Base-by-base conservation (phyloP, 1,140 invertebrate genomes). In the Ceratina japonica region DNA sequence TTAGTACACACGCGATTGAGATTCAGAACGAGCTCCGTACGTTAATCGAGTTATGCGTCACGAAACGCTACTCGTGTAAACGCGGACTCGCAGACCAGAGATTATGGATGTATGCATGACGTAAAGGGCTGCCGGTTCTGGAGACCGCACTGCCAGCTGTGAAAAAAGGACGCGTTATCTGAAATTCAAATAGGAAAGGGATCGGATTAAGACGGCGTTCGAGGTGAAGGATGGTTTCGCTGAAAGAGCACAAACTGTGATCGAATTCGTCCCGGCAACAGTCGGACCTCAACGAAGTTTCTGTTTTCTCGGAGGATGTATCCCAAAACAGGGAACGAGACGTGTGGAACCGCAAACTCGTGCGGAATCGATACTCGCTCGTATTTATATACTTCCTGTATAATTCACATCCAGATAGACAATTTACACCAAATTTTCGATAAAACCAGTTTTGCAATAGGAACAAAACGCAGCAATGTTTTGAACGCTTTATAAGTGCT, bases 21-120 rank as follows among this genome's bases (percentile, higher is more conserved):
- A 54, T 68, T 68, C 22, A 27, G 5, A 15, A n/a, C 3, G 16
- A 27, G 1, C 16, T 52, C n/a, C 31, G 51, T 15, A 44, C 27
- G 27, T 31, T 20, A 51, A 73, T 62, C 22, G 5, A 73, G 58
- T 56, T 37, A 37, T 54, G 8, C 68, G 5, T 58, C 18, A 15
- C 58, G 37, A 62, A 13, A 22, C 56, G 37, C 63, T 54, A 16
- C 70, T 61, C 22, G 10, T 20, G 44, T 75, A 75, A 80, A 80
- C 52, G 52, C 37, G 62, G 37, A 68, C 4, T 62, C 22, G 27
- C 31, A 0, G 49, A 44, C 37, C 51, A 49, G 74, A 61, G 62
- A 58, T 75, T 66, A 79, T 74, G 65, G 58, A 44, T 44, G 69
- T 82, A 68, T 51, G 54, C 52, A 64, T 74, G 71, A 56, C 58